Evolutionary conservation across 2,113 vertebrate species (phyloP), one percentile per base, ranked within the genome.

Genomic region (Caretta caretta): DNA sequence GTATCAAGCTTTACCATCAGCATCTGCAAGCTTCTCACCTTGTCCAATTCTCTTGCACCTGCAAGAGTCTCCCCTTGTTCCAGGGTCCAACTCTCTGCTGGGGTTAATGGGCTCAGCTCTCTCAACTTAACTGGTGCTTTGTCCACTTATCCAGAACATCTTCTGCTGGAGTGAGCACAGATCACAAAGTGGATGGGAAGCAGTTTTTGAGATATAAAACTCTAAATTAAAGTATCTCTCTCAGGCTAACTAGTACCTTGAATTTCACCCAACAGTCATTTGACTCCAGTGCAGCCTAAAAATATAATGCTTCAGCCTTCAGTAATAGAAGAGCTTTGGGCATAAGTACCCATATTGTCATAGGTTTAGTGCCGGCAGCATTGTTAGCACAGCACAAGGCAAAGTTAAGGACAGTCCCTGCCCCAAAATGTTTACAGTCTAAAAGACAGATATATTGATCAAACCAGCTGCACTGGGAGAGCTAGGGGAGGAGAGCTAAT

Each of bases 401-500:
- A 80, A 94, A 89, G 85, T 76, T 13, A 54, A 69, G 57, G 57
- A 31, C 57, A 62, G 13, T 94, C 48, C 2, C 0, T 86, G 24
- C 95, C 59, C 94, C 81, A 8, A 31, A 1, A 93, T 90, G 20
- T 93, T 93, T 93, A 42, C 22, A 83, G 50, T 80, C 49, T 88
- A 84, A 88, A 82, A 50, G 46, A 11, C 90, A 88, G 31, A 17
- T 29, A 65, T 65, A 35, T 27, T 57, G 62, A 17, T 17, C 31
- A 65, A 65, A 65, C 62, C 31, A 31, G 13, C 29, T 62, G 29
- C 29, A 35, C 17, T 35, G 62, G 13, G 62, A 65, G 62, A 65
- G 62, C 7, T 31, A 65, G 14, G 62, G 62, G 31, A 65, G 7
- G 62, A 62, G 27, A 31, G 27, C 6, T 62, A 6, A 31, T 65